These are phyloP conservation scores for Oryzias celebensis DNA, from an alignment of 2,113 vertebrate genomes.

Conservation along the genomic window DNA sequence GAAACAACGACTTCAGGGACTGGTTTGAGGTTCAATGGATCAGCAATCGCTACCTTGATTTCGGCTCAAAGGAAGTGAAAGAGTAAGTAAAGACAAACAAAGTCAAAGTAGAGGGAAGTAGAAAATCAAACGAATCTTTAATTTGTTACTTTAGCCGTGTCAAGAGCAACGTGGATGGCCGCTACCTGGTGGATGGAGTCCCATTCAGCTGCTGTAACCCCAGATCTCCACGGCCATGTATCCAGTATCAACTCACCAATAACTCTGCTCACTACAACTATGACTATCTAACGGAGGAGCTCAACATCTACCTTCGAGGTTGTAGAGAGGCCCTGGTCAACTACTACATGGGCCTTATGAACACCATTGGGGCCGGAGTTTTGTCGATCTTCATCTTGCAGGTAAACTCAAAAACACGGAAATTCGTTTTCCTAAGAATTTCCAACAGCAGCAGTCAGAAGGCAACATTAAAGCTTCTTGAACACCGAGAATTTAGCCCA, in stretches of 20 bases:
- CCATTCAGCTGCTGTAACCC: slow-evolving; percentile 86
- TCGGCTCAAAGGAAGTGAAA: slow-evolving; percentile 82
- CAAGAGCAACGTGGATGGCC: slow-evolving; percentile 83
- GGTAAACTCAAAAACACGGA: slow-evolving; percentile 58
- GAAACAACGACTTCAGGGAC: slow-evolving; percentile 81
- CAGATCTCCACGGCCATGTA: slow-evolving; percentile 81
- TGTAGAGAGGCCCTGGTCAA: slow-evolving; percentile 79
- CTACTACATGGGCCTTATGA: slow-evolving; percentile 82
- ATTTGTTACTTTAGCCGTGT: slow-evolving; percentile 69
- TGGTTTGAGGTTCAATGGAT: slow-evolving; percentile 88
- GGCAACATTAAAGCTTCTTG: too few species aligned
- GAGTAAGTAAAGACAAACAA: slow-evolving; percentile 72
- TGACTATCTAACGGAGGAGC: slow-evolving; percentile 80
- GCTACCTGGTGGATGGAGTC: slow-evolving; percentile 81
- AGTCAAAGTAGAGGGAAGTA: too few species aligned
- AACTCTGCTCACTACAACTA: slow-evolving; percentile 84
- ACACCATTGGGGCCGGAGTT: slow-evolving; percentile 76
- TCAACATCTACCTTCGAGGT: slow-evolving; percentile 80
- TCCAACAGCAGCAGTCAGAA: not conserved
- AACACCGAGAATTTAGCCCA: too few species aligned
- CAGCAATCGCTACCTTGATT: slow-evolving; percentile 84
- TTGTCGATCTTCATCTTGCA: slow-evolving; percentile 78
- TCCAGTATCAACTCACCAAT: slow-evolving; percentile 81
- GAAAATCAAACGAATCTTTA: not conserved
- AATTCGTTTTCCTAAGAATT: not conserved